A percentile compares a stretch with the other conserved stretches of the same genome.
phyloP scores from a whole-genome alignment of 1,140 invertebrate species.

The Brachionus sp. region DNA sequence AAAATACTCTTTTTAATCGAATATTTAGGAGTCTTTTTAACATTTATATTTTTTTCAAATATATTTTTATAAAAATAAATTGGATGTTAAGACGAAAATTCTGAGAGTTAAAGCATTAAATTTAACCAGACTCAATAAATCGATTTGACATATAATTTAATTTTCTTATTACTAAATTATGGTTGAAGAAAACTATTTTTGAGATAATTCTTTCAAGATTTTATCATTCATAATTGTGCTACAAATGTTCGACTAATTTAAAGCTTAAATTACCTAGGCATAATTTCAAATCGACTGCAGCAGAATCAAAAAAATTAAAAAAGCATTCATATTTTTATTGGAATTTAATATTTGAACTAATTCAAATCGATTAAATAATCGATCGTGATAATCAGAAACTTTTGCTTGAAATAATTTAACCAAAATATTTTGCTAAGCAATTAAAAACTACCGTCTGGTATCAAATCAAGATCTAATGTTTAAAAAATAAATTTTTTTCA shows the following conservation, averaged over 20 bases:
- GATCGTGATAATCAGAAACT: neutral
- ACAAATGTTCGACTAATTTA: neutral
- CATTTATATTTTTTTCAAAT: too few relatives aligned
- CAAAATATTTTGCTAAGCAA: neutral
- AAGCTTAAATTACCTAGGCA: neutral
- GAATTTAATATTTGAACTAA: neutral
- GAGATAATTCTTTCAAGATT: neutral
- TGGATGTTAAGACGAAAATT: too few relatives aligned
- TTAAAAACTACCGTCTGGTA: neutral
- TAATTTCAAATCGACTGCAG: neutral
- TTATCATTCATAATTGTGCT: neutral
- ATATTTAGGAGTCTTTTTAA: too few relatives aligned
- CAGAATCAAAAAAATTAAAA: neutral
- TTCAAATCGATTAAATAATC: neutral
- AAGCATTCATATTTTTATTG: neutral
- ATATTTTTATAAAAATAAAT: too few relatives aligned
- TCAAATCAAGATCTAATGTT: neutral
- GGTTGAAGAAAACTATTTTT: neutral
- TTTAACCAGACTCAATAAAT: neutral
- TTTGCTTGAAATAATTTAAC: neutral
- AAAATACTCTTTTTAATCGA: too few relatives aligned
- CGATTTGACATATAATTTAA: neutral
- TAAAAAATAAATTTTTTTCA: neutral
- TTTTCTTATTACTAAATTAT: neutral
- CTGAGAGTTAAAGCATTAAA: neutral